Evolutionary conservation across 2,888 invertebrate genomes (phyloP), one percentile per base, ranked within the genome.

Genomic region (Bugula neritina): DNA sequence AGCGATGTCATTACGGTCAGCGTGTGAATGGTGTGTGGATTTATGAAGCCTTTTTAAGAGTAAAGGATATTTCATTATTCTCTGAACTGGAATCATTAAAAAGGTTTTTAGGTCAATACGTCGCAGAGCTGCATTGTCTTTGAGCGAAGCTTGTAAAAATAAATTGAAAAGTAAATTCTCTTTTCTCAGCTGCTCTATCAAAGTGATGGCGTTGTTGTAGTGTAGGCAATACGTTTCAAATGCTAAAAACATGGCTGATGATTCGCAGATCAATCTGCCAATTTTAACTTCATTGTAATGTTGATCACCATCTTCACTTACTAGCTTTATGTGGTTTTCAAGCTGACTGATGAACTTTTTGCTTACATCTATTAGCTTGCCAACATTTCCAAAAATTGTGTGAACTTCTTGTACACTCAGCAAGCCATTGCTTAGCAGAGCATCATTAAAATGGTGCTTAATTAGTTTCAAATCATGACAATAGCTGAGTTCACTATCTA

Each of bases 51-150:
- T 90, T 69, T 93, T 92, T 80, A 97, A 87, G 76, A 97, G 88
- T 78, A 97, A 87, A 63, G 96, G 96, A 87, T 96, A 96, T 87
- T 95, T 95, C 79, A 96, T 96, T 79, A 96, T 94, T 84, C 96
- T 89, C 87, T 96, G 96, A 75, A 97, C 95, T 76, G 96, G 96
- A 79, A 93, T 94, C 94, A 96, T 96, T 72, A 96, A 89, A 86
- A 96, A 97, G n/a, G 96, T 94, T 86, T 95, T 94, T 69, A 97
- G 87, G 84, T 95, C 95, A 95, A 96, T 96, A 78, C 95, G 88
- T 77, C 96, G 88, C 77, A 96, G 86, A 75, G 94, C 91, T 27
- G 92, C 89, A 84, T 96, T 96, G 85, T 96, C 96, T 92, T 94
- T 94, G 87, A 96, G 96, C 54, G 95, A 95, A 73, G 95, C 96